These are phyloP conservation scores for Falco columbarius DNA, from an alignment of 2,797 vertebrate genomes.

Conservation along the genomic window DNA sequence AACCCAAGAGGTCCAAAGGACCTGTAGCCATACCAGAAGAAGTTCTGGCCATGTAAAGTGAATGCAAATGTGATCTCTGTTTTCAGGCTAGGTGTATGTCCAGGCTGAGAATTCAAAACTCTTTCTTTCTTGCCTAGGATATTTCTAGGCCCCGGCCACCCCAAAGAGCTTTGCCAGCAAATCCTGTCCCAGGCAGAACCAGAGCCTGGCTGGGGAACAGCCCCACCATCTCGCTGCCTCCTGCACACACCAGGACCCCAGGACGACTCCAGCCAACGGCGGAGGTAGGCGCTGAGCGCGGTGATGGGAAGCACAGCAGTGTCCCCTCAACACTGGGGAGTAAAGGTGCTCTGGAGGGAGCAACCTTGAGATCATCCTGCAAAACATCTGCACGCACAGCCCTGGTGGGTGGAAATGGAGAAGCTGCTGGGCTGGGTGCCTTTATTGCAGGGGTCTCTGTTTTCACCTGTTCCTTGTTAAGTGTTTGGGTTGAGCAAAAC, in stretches of 20 bases:
- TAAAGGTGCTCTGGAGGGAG: not conserved
- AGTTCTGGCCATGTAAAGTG: not conserved
- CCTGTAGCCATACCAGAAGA: not conserved
- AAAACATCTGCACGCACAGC: not conserved
- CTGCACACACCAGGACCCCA: not conserved
- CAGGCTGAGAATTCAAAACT: not conserved
- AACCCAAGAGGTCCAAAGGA: not conserved
- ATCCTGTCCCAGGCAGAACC: slow-evolving; percentile 66
- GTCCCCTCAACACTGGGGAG: not conserved
- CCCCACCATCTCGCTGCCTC: not conserved
- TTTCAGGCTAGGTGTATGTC: not conserved
- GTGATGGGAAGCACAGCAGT: not conserved
- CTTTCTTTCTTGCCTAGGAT: slow-evolving; percentile 51
- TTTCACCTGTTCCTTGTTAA: not conserved
- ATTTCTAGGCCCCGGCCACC: slow-evolving; percentile 71
- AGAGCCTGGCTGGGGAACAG: slow-evolving; percentile 4
- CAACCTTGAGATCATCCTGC: not conserved
- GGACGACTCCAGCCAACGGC: not conserved
- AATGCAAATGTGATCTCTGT: not conserved
- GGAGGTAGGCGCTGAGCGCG: not conserved
- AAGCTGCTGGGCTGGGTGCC: not conserved
- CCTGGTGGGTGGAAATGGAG: rapidly evolving
- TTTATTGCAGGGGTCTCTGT: not conserved
- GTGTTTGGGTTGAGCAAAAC: not conserved
- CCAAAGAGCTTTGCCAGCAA: slow-evolving; percentile 78